Evolutionary conservation across 2,113 vertebrate species (phyloP).

Genomic region (Pristiophorus japonicus): DNA sequence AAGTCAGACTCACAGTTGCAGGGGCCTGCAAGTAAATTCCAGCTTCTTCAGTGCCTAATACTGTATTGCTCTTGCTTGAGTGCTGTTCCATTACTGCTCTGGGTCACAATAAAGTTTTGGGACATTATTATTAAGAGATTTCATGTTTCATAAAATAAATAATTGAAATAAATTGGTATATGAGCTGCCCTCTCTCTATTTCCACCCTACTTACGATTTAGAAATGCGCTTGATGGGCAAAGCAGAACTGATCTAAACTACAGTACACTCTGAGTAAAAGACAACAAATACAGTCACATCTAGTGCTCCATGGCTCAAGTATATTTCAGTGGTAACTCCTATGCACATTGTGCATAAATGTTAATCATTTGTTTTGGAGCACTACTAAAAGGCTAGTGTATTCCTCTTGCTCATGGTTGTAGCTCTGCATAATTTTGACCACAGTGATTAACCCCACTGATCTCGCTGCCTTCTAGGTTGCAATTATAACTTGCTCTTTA

Average conservation of each 20-base stretch:
- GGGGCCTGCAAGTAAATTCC: not conserved
- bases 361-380: not conserved
- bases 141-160: not conserved
- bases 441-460: too few relatives aligned
- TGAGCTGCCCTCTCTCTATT: not conserved
- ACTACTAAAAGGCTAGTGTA: not conserved
- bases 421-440: not conserved
- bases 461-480: too few relatives aligned
- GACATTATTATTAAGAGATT: not conserved
- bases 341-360: not conserved
- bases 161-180: not conserved
- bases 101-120: not conserved
- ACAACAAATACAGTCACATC: not conserved
- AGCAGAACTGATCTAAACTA: not conserved
- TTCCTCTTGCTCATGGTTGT: not conserved
- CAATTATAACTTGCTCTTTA: too few relatives aligned
- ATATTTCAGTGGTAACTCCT: not conserved
- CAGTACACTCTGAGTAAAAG: not conserved
- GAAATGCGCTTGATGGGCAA: not conserved
- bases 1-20: conserved; percentile 17
- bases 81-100: not conserved
- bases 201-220: not conserved
- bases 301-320: not conserved
- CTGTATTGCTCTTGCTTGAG: not conserved
- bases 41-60: not conserved